Base-by-base conservation (phyloP, 2,113 vertebrate genomes). In the Petromus typicus region DNA sequence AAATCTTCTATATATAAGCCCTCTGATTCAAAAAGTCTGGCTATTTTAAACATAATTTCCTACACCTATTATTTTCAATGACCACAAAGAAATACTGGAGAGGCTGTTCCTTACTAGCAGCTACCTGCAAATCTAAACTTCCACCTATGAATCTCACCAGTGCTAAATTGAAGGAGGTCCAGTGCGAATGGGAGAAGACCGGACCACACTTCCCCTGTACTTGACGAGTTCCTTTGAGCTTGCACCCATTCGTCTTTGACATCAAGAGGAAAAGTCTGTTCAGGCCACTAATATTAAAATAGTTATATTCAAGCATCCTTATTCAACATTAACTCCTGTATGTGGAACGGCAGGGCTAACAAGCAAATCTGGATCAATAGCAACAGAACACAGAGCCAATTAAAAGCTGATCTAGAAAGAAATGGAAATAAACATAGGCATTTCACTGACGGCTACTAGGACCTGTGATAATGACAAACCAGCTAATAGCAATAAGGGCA, bases 31-130 rank as follows among this genome's bases (percentile, higher is more conserved):
- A 98, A 98, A 98, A 95, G 71, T 89, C 97, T 91, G 92, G 89
- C 57, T 98, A 96, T 98, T 98, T 97, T 97, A 96, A 98, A 97
- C 92, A 97, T 97, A 97, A 96, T 97, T 98, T 96, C 97, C 89
- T 93, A 89, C 27, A 86, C 91, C 96, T 97, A 66, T 96, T 98
- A 97, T 97, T 98, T 95, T 98, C 97, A 98, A 96, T 97, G 97
- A 98, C 98, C 98, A 94, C 80, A 95, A 96, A 94, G 96, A 97
- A 98, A 98, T 87, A 96, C 93, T 95, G 90, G 83, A 86, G 96
- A 94, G 96, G 97, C 97, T 98, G 96, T 98, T 95, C 64, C 34
- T 43, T 94, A 97, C 96, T 82, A 51, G 91, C 94, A 97, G 82
- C 93, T 95, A 91, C 69, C 89, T 95, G 91, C 78, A 97, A 96